Conservation (phyloP, 2,888 invertebrate species). For the Brenthis hecate region DNA sequence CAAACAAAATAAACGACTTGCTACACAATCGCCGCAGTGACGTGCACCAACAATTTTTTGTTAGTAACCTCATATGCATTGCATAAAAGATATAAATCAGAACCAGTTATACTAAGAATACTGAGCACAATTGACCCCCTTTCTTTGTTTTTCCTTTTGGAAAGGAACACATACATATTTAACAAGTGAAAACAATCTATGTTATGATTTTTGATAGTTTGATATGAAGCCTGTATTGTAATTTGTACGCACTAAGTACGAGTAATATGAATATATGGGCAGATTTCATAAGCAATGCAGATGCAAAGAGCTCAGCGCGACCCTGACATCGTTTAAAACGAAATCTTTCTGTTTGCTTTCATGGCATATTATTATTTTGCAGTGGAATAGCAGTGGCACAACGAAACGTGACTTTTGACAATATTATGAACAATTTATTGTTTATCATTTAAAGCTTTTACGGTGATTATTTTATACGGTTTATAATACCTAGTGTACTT, state of each 20-base stretch:
- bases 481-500: no score
- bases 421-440: background rate
- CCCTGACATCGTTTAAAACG: slow-evolving; percentile 18
- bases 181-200: no score
- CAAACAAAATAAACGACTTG: background rate
- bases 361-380: slow-evolving; percentile 3
- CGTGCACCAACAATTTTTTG: background rate
- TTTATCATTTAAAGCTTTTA: background rate
- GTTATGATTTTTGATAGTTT: background rate
- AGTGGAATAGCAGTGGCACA: background rate
- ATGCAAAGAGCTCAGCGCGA: slow-evolving; percentile 15
- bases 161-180: no score
- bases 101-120: background rate
- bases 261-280: slow-evolving; percentile 1
- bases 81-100: slow-evolving; percentile 8
- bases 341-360: slow-evolving; percentile 15
- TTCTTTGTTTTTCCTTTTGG: no score
- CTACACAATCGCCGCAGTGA: background rate
- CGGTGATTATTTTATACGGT: background rate
- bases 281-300: slow-evolving; percentile 23
- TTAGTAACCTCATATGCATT: background rate
- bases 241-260: background rate
- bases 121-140: background rate
- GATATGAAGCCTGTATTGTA: background rate
- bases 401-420: background rate